Evolutionary conservation across 2,888 invertebrate species (phyloP).

Genomic region (Siphlonurus alternatus): DNA sequence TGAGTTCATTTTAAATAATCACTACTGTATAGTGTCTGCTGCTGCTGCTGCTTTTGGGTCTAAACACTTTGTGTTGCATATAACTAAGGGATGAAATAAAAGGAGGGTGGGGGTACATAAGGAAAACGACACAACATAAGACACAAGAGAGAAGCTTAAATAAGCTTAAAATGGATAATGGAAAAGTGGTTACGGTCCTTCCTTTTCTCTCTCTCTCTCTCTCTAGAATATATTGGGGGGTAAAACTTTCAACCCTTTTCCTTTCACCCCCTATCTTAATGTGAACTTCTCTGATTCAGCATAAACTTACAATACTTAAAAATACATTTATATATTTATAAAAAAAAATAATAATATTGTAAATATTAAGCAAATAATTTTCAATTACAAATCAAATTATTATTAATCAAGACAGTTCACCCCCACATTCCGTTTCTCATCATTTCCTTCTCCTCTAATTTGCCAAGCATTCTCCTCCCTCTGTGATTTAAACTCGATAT

Average conservation of each 20-base stretch:
- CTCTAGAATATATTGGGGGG: neutral
- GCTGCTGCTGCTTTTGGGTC: neutral
- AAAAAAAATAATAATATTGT: no score
- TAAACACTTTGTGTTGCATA: neutral
- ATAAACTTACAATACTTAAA: neutral
- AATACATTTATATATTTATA: neutral
- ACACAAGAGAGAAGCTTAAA: constrained; percentile 7
- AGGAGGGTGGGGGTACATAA: neutral
- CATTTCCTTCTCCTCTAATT: no score
- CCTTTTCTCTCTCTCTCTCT: no score
- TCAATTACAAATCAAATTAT: no score
- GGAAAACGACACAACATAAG: neutral
- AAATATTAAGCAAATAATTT: no score
- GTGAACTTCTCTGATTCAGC: neutral
- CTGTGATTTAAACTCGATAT: no score
- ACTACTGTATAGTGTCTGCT: neutral
- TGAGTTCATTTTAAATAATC: neutral
- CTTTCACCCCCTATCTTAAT: neutral
- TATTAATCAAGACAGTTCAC: no score
- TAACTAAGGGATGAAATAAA: no score
- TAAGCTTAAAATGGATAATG: constrained; percentile 9
- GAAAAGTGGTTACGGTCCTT: constrained; percentile 5
- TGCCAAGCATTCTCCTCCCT: no score
- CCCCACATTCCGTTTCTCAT: no score
- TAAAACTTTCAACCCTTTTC: neutral